These are phyloP conservation scores for Cyrtodaria siliqua DNA, from an alignment of 2,888 invertebrate species.

Conservation along the genomic window DNA sequence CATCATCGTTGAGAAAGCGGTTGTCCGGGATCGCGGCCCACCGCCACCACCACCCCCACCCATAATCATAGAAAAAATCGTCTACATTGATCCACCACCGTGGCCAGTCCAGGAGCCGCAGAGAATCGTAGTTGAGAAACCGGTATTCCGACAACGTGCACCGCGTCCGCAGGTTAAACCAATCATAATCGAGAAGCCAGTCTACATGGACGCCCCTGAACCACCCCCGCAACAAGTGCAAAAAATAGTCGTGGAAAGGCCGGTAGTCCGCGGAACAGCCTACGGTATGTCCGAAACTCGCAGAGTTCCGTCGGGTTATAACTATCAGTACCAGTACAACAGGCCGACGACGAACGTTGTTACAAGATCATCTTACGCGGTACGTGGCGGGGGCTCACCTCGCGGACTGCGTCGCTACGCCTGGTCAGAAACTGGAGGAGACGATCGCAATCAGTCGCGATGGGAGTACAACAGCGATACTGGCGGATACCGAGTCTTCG, in stretches of 20 bases:
- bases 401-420: slow-evolving; percentile 45
- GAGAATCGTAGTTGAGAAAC: slow-evolving; percentile 53
- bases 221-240: slow-evolving; percentile 29
- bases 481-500: slow-evolving; percentile 45
- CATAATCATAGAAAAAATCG: slow-evolving; percentile 54
- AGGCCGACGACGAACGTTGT: no score
- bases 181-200: slow-evolving; percentile 52
- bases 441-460: neutral
- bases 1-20: slow-evolving; percentile 52
- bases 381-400: no score
- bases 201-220: slow-evolving; percentile 39
- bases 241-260: slow-evolving; percentile 52
- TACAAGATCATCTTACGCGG: no score
- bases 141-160: slow-evolving; percentile 42
- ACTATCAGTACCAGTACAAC: slow-evolving; percentile 4
- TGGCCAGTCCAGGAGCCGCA: slow-evolving; percentile 56
- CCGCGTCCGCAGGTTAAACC: slow-evolving; percentile 39
- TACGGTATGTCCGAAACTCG: slow-evolving; percentile 43
- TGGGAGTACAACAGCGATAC: slow-evolving; percentile 28
- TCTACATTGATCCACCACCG: slow-evolving; percentile 51
- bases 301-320: slow-evolving; percentile 23
- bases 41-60: slow-evolving; percentile 50
- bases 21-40: slow-evolving; percentile 46
- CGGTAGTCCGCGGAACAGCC: slow-evolving; percentile 24
- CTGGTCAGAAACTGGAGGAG: slow-evolving; percentile 36